Evolutionary conservation across 2,797 vertebrate genomes (phyloP).

Genomic region (Halcyon chelicuti): DNA sequence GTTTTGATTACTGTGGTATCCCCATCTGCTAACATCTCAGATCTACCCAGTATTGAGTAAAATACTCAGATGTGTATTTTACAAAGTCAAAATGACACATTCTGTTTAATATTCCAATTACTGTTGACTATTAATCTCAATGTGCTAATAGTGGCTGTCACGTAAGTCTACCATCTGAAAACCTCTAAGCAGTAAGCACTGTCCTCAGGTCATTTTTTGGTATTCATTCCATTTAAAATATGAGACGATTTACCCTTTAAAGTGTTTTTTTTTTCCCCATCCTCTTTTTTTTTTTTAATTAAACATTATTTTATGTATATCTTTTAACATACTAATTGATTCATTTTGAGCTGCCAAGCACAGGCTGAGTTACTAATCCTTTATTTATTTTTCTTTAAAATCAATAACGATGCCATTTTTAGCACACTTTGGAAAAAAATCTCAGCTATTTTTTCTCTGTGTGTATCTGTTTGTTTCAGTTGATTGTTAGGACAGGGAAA

Average conservation of each 20-base stretch:
- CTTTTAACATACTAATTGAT: slow-evolving; percentile 67
- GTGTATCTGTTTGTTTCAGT: not conserved
- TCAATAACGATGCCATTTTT: not conserved
- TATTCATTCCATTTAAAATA: slow-evolving; percentile 57
- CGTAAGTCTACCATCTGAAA: not conserved
- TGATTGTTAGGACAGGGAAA: slow-evolving; percentile 30
- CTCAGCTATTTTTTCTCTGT: not conserved
- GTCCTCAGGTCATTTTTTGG: slow-evolving; percentile 32
- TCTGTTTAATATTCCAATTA: slow-evolving; percentile 64
- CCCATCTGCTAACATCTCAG: slow-evolving; percentile 31
- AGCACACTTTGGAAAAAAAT: not conserved
- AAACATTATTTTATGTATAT: slow-evolving; percentile 57
- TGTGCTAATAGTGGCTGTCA: slow-evolving; percentile 6
- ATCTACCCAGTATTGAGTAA: not conserved
- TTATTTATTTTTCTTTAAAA: slow-evolving; percentile 42
- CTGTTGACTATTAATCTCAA: slow-evolving; percentile 41
- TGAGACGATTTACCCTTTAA: slow-evolving; percentile 47
- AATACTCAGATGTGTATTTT: slow-evolving; percentile 42
- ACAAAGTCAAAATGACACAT: slow-evolving; percentile 29
- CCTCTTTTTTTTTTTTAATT: not conserved
- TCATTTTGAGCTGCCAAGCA: slow-evolving; percentile 23
- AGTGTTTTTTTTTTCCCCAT: not conserved
- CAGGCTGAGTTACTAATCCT: slow-evolving; percentile 19
- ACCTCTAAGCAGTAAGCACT: slow-evolving; percentile 10
- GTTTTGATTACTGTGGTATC: not conserved